Evolutionary conservation across 2,888 invertebrate genomes (phyloP), one percentile per base, ranked within the genome.

Genomic region (Xanthostigma xanthostigma): DNA sequence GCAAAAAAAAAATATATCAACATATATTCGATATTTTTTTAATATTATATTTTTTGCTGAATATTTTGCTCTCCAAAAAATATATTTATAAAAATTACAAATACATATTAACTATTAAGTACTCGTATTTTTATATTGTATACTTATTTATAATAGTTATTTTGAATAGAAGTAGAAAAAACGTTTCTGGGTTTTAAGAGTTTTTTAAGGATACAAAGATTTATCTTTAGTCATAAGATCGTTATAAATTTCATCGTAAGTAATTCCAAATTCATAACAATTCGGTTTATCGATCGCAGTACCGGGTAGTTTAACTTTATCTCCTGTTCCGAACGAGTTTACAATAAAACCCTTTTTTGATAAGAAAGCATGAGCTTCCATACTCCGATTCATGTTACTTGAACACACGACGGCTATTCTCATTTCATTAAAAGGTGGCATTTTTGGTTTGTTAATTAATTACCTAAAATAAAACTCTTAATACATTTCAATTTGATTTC

Each of bases 331-430:
- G 70, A 84, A 96, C 0, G 95, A 96, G 62, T 87, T 81, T 0
- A 99, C 96, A 63, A 83, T 83, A 64, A 91, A 97, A 11, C 97
- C 97, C 62, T 95, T 95, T 72, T 98, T 98, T 49, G 92, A 88
- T 44, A 98, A 71, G 68, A 95, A 94, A 50, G 90, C 90, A 71
- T 99, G 98, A 12, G 97, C 97, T 72, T 98, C 98, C 98, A 98
- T 98, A 60, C 95, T 96, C 50, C 98, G 78, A 65, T 98, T 98
- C 93, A 98, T 98, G 67, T 98, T 98, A 62, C 95, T 96, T 9
- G 97, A 97, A 71, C 98, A 99, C 57, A 95, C 90, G 48, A 98
- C 94, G 27, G 97, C 97, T 59, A 97, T 79, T 60, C 78, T 82
- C 58, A 89, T 67, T 59, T 79, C 70, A 56, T 64, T 65, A 43